A percentile compares a stretch with the other conserved stretches of the same genome.
Conservation (phyloP, 2,113 vertebrate species). For the Grammomys dolichurus region DNA sequence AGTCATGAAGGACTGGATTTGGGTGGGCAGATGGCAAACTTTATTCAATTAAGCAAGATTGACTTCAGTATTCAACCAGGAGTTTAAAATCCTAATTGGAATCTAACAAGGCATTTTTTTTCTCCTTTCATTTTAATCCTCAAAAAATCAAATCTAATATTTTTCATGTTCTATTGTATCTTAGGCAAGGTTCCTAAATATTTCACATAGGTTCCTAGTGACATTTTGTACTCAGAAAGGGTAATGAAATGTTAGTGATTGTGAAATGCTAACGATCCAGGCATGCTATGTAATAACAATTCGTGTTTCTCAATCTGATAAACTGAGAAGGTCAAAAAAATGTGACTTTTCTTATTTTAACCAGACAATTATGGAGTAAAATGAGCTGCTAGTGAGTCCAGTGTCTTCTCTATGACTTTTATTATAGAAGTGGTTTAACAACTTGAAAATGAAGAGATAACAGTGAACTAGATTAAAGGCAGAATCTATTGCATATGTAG, state of each 20-base stretch:
- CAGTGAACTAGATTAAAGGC: not conserved
- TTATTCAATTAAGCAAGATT: not conserved
- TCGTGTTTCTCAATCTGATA: constrained; percentile 46
- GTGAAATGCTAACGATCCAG: constrained; percentile 38
- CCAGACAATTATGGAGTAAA: constrained; percentile 1
- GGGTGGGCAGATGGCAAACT: not conserved
- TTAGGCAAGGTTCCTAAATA: constrained; percentile 32
- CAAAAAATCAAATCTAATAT: constrained; percentile 5
- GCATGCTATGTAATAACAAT: not conserved
- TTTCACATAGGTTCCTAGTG: constrained; percentile 11
- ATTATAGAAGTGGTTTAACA: not conserved
- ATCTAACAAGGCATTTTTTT: not conserved
- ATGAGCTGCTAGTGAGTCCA: not conserved
- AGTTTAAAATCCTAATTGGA: constrained; percentile 59
- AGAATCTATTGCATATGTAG: not conserved
- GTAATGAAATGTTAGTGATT: constrained; percentile 53
- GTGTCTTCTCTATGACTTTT: constrained; percentile 30
- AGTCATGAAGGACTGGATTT: not conserved
- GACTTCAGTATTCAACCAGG: constrained; percentile 9
- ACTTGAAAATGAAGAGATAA: not conserved
- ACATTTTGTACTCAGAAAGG: constrained; percentile 25
- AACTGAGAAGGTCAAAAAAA: constrained; percentile 51
- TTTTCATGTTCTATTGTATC: not conserved
- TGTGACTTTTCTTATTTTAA: constrained; percentile 61
- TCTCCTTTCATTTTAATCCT: not conserved